Evolutionary conservation across 2,888 invertebrate genomes (phyloP).

Genomic region (Sminthurinus aureus): DNA sequence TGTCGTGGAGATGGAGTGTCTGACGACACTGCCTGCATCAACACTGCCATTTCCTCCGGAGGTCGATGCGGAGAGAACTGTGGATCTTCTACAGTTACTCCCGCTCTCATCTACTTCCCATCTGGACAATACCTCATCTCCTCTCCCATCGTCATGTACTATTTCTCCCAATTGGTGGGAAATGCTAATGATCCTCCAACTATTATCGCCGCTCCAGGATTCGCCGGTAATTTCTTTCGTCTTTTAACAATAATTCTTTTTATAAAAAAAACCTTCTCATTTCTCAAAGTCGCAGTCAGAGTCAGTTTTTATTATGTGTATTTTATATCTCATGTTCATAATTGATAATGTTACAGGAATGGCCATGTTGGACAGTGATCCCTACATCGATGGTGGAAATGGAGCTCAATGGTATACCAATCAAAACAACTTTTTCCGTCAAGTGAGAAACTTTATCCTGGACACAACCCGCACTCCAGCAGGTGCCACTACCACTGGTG

Average conservation of each 20-base stretch:
- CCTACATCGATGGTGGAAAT: slow-evolving; percentile 50
- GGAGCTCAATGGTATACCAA: slow-evolving; percentile 51
- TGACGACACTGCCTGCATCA: slow-evolving; percentile 55
- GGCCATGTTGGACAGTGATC: slow-evolving; percentile 53
- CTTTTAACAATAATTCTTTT: neutral
- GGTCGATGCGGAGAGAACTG: slow-evolving; percentile 51
- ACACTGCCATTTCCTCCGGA: slow-evolving; percentile 53
- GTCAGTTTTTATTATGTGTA: neutral
- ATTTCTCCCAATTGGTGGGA: slow-evolving; percentile 54
- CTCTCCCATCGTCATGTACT: slow-evolving; percentile 56
- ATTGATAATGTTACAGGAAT: slow-evolving; percentile 45
- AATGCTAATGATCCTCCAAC: slow-evolving; percentile 50
- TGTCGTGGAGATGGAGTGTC: slow-evolving; percentile 51
- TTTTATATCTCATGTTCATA: neutral
- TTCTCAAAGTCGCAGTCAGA: neutral
- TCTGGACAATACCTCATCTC: slow-evolving; percentile 50
- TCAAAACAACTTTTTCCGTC: slow-evolving; percentile 57
- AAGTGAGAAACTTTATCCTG: slow-evolving; percentile 52
- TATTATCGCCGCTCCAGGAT: slow-evolving; percentile 47
- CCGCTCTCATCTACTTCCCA: slow-evolving; percentile 54
- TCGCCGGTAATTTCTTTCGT: neutral
- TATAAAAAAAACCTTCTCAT: neutral
- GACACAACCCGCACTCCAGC: slow-evolving; percentile 48
- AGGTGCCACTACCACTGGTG: slow-evolving; percentile 42
- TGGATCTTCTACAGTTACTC: slow-evolving; percentile 51